Evolutionary conservation across 2,888 invertebrate genomes (phyloP).

Genomic region (Periphyllus acericola): DNA sequence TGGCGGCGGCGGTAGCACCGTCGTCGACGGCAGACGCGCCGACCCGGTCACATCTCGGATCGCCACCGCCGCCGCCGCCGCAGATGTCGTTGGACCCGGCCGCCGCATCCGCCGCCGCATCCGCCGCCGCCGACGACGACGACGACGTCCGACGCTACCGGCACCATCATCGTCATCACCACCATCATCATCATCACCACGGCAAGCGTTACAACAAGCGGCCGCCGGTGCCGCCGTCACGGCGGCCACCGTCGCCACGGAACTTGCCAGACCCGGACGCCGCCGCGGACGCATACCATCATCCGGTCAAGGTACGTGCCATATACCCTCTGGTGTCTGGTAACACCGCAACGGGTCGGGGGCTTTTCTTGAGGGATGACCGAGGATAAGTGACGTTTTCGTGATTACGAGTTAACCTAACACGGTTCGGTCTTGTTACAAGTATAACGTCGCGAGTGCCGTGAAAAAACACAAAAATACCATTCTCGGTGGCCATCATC

Average conservation of each 20-base stretch:
- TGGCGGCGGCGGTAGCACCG: background rate
- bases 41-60: constrained; percentile 47
- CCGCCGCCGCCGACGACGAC: background rate
- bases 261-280: background rate
- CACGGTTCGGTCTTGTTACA: too few relatives aligned
- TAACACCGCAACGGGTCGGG: too few relatives aligned
- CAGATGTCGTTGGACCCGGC: constrained; percentile 54
- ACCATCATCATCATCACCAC: constrained; percentile 24
- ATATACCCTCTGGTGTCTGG: background rate
- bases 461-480: too few relatives aligned
- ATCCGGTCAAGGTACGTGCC: constrained; percentile 41
- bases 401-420: too few relatives aligned
- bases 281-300: background rate
- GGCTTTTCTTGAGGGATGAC: too few relatives aligned
- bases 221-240: background rate
- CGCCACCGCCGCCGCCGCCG: constrained; percentile 22
- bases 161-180: constrained; percentile 20
- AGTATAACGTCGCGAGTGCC: too few relatives aligned
- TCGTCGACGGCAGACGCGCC: constrained; percentile 39
- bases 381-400: too few relatives aligned
- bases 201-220: constrained; percentile 31
- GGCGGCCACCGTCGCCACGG: background rate
- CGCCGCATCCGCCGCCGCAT: background rate
- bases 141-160: constrained; percentile 1
- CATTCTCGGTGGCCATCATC: too few relatives aligned